Conservation (phyloP, 2,113 vertebrate genomes). For the Gnathonemus longibarbis region DNA sequence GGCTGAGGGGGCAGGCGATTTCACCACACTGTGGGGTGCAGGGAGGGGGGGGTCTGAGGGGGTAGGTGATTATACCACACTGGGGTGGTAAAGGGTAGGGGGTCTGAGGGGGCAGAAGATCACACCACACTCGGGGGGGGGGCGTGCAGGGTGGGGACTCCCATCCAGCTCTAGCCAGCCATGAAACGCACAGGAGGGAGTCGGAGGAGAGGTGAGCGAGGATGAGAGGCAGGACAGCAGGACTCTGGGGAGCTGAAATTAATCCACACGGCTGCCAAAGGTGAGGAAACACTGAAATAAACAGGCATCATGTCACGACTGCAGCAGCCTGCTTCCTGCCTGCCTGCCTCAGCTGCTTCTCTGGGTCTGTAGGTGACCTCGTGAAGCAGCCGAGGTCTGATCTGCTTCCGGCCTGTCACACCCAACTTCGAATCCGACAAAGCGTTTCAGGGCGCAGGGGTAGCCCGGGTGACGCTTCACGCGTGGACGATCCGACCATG, state of each 20-base stretch:
- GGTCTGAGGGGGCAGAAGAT: not conserved
- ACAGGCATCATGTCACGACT: not conserved
- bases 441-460: not conserved
- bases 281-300: not conserved
- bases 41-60: too few relatives aligned
- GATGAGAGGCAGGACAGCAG: too few relatives aligned
- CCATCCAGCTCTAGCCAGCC: not conserved
- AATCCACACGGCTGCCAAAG: not conserved
- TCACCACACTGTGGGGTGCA: not conserved
- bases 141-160: not conserved
- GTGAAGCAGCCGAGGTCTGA: not conserved
- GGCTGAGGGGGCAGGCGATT: not conserved
- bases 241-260: too few relatives aligned
- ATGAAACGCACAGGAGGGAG: not conserved
- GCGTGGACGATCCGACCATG: not conserved
- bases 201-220: not conserved
- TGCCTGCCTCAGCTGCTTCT: not conserved
- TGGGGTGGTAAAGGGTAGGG: not conserved
- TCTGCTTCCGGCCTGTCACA: not conserved
- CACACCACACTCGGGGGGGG: not conserved
- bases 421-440: not conserved
- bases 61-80: not conserved
- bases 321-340: not conserved
- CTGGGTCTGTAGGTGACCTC: not conserved
- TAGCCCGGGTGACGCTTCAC: not conserved